Percentiles rank a stretch among this genome's conserved stretches.
Conservation (phyloP, 2,113 vertebrate species). For the Anhinga rufa region DNA sequence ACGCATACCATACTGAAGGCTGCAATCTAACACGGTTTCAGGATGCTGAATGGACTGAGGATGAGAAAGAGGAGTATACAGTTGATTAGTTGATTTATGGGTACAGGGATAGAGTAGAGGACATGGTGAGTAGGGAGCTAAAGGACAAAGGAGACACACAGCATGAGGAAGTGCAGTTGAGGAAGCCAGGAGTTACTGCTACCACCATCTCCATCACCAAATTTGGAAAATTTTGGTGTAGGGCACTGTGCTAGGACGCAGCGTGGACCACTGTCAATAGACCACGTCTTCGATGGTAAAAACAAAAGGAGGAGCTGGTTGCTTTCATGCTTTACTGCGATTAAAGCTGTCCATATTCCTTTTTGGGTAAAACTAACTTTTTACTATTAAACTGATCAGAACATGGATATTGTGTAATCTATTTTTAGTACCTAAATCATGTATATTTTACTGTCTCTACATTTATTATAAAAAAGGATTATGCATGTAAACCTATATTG, state of each 20-base stretch:
- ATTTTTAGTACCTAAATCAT: neutral
- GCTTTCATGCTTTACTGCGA: neutral
- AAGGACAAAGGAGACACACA: neutral
- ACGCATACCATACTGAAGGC: neutral
- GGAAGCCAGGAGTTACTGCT: neutral
- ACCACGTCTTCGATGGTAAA: neutral
- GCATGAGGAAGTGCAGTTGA: neutral
- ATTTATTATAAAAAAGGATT: neutral
- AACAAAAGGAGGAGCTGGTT: neutral
- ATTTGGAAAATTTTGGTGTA: neutral
- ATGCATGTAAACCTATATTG: neutral
- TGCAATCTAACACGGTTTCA: neutral
- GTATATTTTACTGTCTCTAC: neutral
- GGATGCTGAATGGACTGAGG: neutral
- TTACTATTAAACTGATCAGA: neutral
- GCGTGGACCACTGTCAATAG: fast-evolving
- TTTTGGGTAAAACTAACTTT: neutral
- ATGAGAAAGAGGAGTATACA: neutral
- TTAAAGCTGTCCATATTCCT: neutral
- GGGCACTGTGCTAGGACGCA: neutral
- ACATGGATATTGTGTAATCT: neutral
- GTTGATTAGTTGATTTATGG: neutral
- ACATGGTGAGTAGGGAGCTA: neutral
- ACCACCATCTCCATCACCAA: neutral
- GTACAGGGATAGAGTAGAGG: neutral